Evolutionary conservation across 2,113 vertebrate species (phyloP).

Genomic region (Columba janthina): DNA sequence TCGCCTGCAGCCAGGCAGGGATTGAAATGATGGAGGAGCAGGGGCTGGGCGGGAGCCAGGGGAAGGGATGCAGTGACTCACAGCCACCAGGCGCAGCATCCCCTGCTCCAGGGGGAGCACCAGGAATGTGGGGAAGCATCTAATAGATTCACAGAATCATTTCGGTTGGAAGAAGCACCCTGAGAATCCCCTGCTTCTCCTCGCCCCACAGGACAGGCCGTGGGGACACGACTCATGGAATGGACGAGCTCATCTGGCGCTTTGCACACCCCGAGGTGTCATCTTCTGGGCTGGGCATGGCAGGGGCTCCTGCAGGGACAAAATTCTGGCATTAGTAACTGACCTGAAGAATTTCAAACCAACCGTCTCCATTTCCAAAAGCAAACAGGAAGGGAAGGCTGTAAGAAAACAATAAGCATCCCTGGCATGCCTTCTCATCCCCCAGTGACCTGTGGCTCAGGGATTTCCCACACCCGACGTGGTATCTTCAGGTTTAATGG

Average conservation of each 20-base stretch:
- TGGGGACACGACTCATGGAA: background rate
- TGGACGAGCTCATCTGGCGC: no score
- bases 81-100: background rate
- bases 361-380: background rate
- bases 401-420: background rate
- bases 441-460: background rate
- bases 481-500: constrained; percentile 9
- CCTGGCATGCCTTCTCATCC: background rate
- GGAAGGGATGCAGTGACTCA: background rate
- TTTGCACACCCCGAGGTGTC: background rate
- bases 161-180: background rate
- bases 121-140: rapidly evolving
- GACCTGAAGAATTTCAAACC: background rate
- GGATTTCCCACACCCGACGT: background rate
- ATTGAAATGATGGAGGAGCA: background rate
- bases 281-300: background rate
- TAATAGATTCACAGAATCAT: no score
- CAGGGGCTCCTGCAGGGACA: background rate
- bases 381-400: background rate
- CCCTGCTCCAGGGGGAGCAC: background rate
- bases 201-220: background rate
- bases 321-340: background rate
- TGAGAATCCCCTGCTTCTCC: background rate
- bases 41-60: background rate
- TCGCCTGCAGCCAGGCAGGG: background rate